Evolutionary conservation across 2,888 invertebrate genomes (phyloP).

Genomic region (Lottia gigantea): DNA sequence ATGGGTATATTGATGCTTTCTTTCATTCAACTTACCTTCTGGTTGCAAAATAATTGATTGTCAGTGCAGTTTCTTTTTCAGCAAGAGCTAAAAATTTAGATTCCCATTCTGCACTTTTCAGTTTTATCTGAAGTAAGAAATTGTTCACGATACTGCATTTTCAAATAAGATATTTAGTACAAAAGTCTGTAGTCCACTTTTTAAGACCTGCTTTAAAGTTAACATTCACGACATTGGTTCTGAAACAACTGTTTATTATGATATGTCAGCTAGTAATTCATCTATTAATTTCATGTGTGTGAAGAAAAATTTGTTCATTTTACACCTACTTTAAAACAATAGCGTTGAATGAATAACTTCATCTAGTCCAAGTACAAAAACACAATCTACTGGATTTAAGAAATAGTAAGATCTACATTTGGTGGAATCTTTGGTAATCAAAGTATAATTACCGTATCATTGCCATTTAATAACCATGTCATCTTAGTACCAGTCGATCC

Average conservation of each 20-base stretch:
- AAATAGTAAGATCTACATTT: too few relatives aligned
- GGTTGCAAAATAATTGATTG: conserved; percentile 38
- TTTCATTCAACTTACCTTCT: conserved; percentile 40
- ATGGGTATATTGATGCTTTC: too few relatives aligned
- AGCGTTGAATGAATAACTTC: not conserved
- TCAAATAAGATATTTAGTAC: not conserved
- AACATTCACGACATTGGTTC: too few relatives aligned
- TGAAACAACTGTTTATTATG: too few relatives aligned
- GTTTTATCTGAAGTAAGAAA: conserved; percentile 24
- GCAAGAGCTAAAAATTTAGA: conserved; percentile 37
- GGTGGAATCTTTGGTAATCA: too few relatives aligned
- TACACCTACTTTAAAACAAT: conserved; percentile 1
- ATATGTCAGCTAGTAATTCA: too few relatives aligned
- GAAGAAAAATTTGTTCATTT: too few relatives aligned
- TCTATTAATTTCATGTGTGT: too few relatives aligned
- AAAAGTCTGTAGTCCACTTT: too few relatives aligned
- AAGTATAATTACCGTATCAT: conserved; percentile 33
- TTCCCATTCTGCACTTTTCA: conserved; percentile 42
- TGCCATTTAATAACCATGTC: conserved; percentile 43
- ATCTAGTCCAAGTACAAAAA: too few relatives aligned
- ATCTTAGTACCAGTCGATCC: conserved; percentile 47
- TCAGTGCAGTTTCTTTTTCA: conserved; percentile 23
- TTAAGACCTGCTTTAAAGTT: too few relatives aligned
- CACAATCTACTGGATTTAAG: too few relatives aligned
- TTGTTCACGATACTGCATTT: not conserved